Evolutionary conservation across 1,140 invertebrate genomes (phyloP).

Genomic region (Drosophila seguyi): DNA sequence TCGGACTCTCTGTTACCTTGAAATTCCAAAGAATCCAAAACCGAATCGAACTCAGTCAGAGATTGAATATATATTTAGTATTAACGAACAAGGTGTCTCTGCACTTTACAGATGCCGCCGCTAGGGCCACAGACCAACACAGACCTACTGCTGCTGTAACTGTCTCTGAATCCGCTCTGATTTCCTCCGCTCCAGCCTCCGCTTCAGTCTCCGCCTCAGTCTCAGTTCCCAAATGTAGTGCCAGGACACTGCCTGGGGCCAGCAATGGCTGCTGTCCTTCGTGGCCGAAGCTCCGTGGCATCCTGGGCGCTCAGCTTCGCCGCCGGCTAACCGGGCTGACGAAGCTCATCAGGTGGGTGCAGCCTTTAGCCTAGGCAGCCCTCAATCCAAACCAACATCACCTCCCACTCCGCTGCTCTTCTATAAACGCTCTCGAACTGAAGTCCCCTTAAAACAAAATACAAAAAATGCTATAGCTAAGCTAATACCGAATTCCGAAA

Average conservation of each 20-base stretch:
- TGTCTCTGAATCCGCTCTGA: constrained; percentile 23
- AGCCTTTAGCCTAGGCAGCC: constrained; percentile 37
- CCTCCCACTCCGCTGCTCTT: constrained; percentile 11
- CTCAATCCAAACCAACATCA: background rate
- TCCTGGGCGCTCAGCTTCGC: constrained; percentile 55
- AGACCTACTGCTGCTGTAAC: constrained; percentile 14
- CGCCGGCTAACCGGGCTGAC: constrained; percentile 64
- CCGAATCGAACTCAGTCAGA: background rate
- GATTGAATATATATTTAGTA: constrained; percentile 1
- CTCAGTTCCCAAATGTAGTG: constrained; percentile 35
- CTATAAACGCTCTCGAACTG: constrained; percentile 16
- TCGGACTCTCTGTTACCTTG: background rate
- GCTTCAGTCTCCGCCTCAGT: constrained; percentile 16
- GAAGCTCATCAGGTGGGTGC: constrained; percentile 75
- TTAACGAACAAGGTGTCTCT: constrained; percentile 42
- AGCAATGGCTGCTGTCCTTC: constrained; percentile 30
- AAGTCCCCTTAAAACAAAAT: background rate
- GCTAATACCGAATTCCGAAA: constrained; percentile 24
- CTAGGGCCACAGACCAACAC: constrained; percentile 27
- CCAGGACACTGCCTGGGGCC: constrained; percentile 17
- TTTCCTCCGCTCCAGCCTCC: constrained; percentile 23
- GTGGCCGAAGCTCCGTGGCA: constrained; percentile 51
- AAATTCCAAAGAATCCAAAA: background rate
- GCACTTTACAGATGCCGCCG: constrained; percentile 50
- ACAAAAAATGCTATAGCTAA: constrained; percentile 7